Conservation (phyloP, 2,113 vertebrate species). For the Mirza zaza region DNA sequence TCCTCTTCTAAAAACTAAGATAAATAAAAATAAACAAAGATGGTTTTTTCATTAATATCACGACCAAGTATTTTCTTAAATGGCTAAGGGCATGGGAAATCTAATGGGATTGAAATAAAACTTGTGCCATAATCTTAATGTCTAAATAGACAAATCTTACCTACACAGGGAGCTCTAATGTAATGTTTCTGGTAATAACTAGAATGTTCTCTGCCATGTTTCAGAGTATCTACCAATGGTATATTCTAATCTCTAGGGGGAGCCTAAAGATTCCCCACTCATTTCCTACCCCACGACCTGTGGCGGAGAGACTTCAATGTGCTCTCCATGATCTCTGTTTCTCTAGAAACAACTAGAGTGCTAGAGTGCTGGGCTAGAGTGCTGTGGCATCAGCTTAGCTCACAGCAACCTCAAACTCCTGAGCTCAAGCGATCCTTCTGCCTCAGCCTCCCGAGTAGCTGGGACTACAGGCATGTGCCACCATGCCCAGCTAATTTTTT, state of each 20-base stretch:
- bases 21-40: conserved; percentile 13
- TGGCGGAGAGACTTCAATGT: background rate
- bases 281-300: background rate
- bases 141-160: background rate
- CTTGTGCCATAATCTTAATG: background rate
- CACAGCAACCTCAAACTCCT: too few relatives aligned
- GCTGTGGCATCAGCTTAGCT: too few relatives aligned
- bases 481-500: too few relatives aligned
- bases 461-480: too few relatives aligned
- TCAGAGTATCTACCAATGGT: background rate
- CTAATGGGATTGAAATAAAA: conserved; percentile 21
- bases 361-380: too few relatives aligned
- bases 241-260: background rate
- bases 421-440: too few relatives aligned
- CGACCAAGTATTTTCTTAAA: background rate
- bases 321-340: background rate
- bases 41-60: background rate
- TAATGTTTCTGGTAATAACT: background rate
- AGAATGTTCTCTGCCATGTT: background rate
- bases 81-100: background rate
- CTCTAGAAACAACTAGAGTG: too few relatives aligned
- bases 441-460: too few relatives aligned
- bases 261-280: background rate
- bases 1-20: conserved; percentile 17
- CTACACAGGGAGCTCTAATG: background rate